Base-by-base conservation (phyloP, 2,888 invertebrate species). In the Amiota communis region DNA sequence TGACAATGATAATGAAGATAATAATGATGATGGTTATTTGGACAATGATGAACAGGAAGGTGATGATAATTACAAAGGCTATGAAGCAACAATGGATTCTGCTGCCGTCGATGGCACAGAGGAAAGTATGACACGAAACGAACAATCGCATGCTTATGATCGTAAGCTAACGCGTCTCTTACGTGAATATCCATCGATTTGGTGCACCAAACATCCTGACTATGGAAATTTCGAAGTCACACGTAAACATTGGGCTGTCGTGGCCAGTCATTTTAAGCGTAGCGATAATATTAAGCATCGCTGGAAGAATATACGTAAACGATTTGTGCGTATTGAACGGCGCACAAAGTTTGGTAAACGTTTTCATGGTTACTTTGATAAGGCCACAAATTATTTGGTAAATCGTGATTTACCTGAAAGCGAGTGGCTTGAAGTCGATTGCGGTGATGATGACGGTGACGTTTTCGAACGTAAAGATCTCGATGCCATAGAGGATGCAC, bases 291-390 rank as follows among this genome's bases (percentile, higher is more conserved):
- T 87, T 0, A 88, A 87, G 63, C 74, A 86, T 48, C 86, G 88
- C 8, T 88, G 88, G 88, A 87, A 85, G 72, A 87, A 84, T 68
- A 80, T 88, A 23, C 86, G 88, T 6, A 87, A 85, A 68, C 82
- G 88, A 2, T 88, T 84, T 65, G 83, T 88, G 8, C 84, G 81
- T 2, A 86, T 87, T 36, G 84, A 85, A 64, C 79, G 86, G 0
- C 79, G 85, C 2, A 72, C 86, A 8, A 82, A 81, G 15, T 81
- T 81, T 51, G 87, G 87, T 0, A 88, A 86, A 64, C 88, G 87
- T 12, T 88, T 88, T 20, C 86, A 86, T 61, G 88, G 88, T 12
- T 88, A 87, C 51, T 88, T 86, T 61, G 88, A 87, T 67, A 88
- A 88, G 74, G 87, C 88, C 9, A 88, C 86, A 49, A 88, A 88